Evolutionary conservation across 2,797 vertebrate genomes (phyloP).

Genomic region (Pyrocephalus nanus): DNA sequence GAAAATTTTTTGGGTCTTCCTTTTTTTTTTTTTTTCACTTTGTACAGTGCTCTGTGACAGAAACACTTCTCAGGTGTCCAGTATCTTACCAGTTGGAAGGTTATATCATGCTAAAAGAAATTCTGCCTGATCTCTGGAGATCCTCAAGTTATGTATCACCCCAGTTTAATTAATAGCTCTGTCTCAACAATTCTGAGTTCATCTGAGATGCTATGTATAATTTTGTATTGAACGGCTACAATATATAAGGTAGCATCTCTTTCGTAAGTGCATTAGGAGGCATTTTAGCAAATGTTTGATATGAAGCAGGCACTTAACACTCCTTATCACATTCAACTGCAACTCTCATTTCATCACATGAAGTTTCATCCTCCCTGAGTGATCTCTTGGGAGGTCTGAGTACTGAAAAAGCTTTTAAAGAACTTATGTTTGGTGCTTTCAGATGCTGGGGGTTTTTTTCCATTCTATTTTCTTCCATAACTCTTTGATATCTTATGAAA

Average conservation of each 20-base stretch:
- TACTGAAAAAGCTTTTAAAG: conserved; percentile 70
- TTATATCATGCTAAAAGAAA: neutral
- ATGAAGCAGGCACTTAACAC: conserved; percentile 48
- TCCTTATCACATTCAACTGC: conserved; percentile 23
- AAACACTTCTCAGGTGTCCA: neutral
- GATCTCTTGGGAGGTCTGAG: conserved; percentile 62
- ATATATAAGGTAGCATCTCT: neutral
- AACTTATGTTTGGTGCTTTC: conserved; percentile 39
- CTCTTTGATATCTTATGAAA: conserved; percentile 40
- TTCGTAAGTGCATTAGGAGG: conserved; percentile 21
- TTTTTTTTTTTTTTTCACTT: neutral
- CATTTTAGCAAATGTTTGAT: conserved; percentile 35
- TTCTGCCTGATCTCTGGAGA: neutral
- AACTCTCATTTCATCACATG: conserved; percentile 59
- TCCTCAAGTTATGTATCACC: neutral
- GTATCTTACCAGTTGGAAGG: neutral
- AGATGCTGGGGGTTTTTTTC: neutral
- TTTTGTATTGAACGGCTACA: neutral
- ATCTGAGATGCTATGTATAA: neutral
- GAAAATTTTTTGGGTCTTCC: neutral
- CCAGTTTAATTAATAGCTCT: conserved; percentile 50
- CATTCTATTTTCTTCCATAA: conserved; percentile 17
- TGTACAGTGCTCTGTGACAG: neutral
- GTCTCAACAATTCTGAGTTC: neutral
- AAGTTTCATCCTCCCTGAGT: conserved; percentile 63